Base-by-base conservation (phyloP, 2,888 invertebrate genomes). In the Halocaridina rubra region DNA sequence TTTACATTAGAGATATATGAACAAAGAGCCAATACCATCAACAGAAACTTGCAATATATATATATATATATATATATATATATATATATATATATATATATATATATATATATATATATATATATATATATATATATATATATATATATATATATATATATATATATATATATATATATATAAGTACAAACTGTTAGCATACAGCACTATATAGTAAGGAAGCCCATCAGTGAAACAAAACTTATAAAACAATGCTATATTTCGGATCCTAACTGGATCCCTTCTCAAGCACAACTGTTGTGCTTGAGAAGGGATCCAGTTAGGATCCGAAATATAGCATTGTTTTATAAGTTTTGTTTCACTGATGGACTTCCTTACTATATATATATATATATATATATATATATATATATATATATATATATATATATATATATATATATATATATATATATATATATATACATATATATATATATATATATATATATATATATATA, bases 21-120 rank as follows among this genome's bases (percentile, higher is more conserved):
- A 46, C 8, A 46, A 46, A 13, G 46, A 8, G 46, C 10, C 8
- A 46, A 8, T 46, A 8, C 8, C 10, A 10, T 10, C 46, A 46
- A 10, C 61, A 19, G 7, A 13, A 8, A 13, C 13, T 27, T 27
- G 27, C 4, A 7, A 67, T 22, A 33, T 22, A 39, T 39, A 72
- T 39, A 72, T 39, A 72, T 10, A 39, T 22, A 72, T 39, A 72
- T 72, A 72, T 72, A 72, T 72, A 72, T 39, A 72, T 39, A 72
- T 39, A 39, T 72, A 72, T 72, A 72, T 72, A 72, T 72, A 72
- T 39, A 72, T 69, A 69, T 69, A 72, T 24, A 72, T 39, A 72
- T 24, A 72, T 39, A 72, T 39, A 72, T 24, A 72, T 39, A 72
- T 39, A 72, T 39, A 72, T 72, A 72, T 39, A 72, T 72, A 72